Evolutionary conservation across 2,797 vertebrate genomes (phyloP), one percentile per base, ranked within the genome.

Genomic region (Onychomys leucogaster): DNA sequence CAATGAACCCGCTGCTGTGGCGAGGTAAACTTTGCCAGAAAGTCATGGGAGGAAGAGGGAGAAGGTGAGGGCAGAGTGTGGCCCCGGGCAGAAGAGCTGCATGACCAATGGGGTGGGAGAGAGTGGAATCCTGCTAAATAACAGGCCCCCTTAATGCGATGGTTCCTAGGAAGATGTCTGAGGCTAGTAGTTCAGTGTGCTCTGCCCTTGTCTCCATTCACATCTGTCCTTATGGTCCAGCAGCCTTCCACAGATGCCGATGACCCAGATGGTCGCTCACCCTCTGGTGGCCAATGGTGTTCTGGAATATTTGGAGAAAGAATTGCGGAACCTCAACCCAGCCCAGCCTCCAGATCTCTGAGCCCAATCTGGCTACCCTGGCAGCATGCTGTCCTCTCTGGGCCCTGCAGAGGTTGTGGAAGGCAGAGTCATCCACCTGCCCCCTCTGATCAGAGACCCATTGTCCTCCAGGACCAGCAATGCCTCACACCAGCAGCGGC

Each of bases 361-460:
- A 92, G 97, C 98, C 41, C 46, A 88, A 23, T 19, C 94, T 4
- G 98, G 98, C 49, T 96, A 97, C 2, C 99, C 99, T 5, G 98
- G 99, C 27, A 99, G 99, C 95, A 98, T 99, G 99, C 96, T 99
- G 90, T 99, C 99, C 11, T 99, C 99, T 4, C 98, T 99, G 94
- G 99, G 99, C 67, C 98, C 98, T 0, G 63, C 83, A n/a, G 99
- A 99, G 93, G 98, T 99, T 34, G 14, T 99, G 78, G 99, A 99
- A 27, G 99, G 99, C 41, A 98, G 99, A 85, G 98, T 99, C 89
- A 99, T 99, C 97, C 99, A 99, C 52, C 98, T 99, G 89, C 99
- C 99, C 55, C 99, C 99, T 0, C 99, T 99, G 0, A 5, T 99
- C 17, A 98, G 99, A 96, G 98, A 97, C 1, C 32, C 95, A 10